phyloP scores from a whole-genome alignment of 37 sponge, comb jelly and placozoan genomes.

The Chondrilla cf. caribensis region DNA sequence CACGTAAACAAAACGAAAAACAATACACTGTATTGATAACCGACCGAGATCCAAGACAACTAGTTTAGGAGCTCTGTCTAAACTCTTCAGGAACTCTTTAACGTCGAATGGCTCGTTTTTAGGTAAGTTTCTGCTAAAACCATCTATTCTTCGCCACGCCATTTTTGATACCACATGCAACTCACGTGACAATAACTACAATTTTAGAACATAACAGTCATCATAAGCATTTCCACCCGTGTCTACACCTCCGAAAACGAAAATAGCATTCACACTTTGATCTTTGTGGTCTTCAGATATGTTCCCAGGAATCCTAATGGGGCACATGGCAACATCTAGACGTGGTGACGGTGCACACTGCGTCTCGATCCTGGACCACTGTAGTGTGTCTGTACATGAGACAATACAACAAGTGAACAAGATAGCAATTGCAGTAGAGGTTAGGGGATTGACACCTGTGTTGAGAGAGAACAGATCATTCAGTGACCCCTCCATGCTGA shows the following conservation, averaged over 20 bases:
- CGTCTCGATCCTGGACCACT: conserved; percentile 25
- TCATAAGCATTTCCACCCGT: conserved; percentile 38
- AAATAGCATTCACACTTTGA: conserved; percentile 9
- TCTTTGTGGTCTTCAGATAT: background rate
- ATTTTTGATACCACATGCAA: background rate
- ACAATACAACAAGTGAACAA: background rate
- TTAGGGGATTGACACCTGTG: conserved; percentile 60
- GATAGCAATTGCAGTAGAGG: background rate
- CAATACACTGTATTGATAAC: background rate
- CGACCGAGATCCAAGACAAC: conserved; percentile 10
- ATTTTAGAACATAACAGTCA: conserved; percentile 34
- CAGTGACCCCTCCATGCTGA: conserved; percentile 29
- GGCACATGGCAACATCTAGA: conserved; percentile 56
- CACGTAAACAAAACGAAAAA: background rate
- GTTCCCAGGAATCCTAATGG: background rate
- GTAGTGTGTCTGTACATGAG: conserved; percentile 13
- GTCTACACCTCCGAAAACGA: conserved; percentile 68
- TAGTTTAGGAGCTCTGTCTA: background rate
- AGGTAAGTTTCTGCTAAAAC: too few relatives aligned
- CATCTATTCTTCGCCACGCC: background rate
- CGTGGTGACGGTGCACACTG: conserved; percentile 45
- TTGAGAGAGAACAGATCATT: conserved; percentile 50
- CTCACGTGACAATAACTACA: too few relatives aligned
- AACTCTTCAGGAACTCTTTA: background rate
- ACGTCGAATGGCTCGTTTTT: conserved; percentile 1